phyloP scores from a whole-genome alignment of 2,888 invertebrate species.

The Ypsolopha scabrella region DNA sequence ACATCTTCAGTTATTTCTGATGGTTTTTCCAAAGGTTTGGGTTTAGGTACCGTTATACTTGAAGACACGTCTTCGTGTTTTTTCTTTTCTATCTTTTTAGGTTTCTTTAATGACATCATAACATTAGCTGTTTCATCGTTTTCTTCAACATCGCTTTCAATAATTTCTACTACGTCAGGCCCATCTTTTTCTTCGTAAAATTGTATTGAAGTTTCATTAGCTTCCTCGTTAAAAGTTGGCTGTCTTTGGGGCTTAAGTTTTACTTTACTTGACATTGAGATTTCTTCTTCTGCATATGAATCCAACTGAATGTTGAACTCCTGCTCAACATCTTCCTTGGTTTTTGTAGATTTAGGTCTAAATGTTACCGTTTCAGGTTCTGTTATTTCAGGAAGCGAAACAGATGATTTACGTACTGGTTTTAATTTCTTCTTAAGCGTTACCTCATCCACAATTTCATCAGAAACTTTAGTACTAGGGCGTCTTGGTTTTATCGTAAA shows the following conservation, averaged over 20 bases:
- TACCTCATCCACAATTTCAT: slow-evolving; percentile 71
- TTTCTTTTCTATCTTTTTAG: slow-evolving; percentile 42
- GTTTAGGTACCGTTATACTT: slow-evolving; percentile 37
- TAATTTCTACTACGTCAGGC: slow-evolving; percentile 56
- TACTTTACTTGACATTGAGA: slow-evolving; percentile 87
- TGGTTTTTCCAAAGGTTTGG: slow-evolving; percentile 40
- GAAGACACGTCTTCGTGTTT: slow-evolving; percentile 50
- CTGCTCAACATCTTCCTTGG: slow-evolving; percentile 89
- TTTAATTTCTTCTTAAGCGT: slow-evolving; percentile 83
- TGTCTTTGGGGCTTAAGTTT: slow-evolving; percentile 81
- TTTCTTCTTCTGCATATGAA: slow-evolving; percentile 89
- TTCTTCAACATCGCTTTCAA: slow-evolving; percentile 57
- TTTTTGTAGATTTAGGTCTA: slow-evolving; percentile 80
- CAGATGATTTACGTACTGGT: slow-evolving; percentile 72
- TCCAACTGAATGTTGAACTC: slow-evolving; percentile 89
- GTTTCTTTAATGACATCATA: slow-evolving; percentile 47
- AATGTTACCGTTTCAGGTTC: slow-evolving; percentile 85
- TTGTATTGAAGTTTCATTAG: slow-evolving; percentile 80
- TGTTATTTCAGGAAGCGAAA: slow-evolving; percentile 78
- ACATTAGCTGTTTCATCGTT: slow-evolving; percentile 45
- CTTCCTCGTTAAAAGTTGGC: slow-evolving; percentile 81
- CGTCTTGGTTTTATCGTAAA: slow-evolving; percentile 50
- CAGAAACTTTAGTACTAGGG: slow-evolving; percentile 52
- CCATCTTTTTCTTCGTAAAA: slow-evolving; percentile 61
- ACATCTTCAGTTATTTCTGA: slow-evolving; percentile 68